These are phyloP conservation scores for Auanema freiburgensis DNA, from an alignment of 2,888 invertebrate species.

Conservation along the genomic window DNA sequence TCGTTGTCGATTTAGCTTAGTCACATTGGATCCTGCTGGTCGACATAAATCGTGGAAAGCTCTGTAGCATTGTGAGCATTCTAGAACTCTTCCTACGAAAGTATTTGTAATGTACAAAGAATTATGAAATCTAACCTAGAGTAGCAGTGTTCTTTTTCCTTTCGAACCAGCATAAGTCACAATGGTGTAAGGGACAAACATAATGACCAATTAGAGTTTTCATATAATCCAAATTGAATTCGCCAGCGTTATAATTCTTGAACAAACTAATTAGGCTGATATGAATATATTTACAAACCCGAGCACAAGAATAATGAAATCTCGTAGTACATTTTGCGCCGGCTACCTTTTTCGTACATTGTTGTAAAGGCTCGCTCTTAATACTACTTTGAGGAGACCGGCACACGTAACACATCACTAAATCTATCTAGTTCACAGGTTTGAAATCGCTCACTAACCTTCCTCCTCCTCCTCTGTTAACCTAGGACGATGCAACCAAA, in stretches of 20 bases:
- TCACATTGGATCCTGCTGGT: neutral
- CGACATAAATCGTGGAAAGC: slow-evolving; percentile 11
- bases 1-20: neutral
- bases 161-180: slow-evolving; percentile 9
- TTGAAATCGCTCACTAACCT: too few relatives aligned
- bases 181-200: slow-evolving; percentile 17
- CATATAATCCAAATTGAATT: neutral
- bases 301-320: neutral
- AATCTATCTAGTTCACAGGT: too few relatives aligned
- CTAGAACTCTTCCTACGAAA: neutral
- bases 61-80: slow-evolving; percentile 4
- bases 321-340: neutral
- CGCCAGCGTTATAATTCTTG: neutral
- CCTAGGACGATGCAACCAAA: too few relatives aligned
- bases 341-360: neutral
- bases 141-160: slow-evolving; percentile 9
- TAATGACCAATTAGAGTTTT: neutral
- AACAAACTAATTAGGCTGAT: neutral
- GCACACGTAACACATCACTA: neutral
- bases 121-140: neutral
- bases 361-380: neutral
- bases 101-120: neutral
- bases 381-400: neutral
- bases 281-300: neutral
- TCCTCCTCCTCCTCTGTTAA: too few relatives aligned